Evolutionary conservation across 2,797 vertebrate species (phyloP), one percentile per base, ranked within the genome.

Genomic region (Ispidina lecontei): DNA sequence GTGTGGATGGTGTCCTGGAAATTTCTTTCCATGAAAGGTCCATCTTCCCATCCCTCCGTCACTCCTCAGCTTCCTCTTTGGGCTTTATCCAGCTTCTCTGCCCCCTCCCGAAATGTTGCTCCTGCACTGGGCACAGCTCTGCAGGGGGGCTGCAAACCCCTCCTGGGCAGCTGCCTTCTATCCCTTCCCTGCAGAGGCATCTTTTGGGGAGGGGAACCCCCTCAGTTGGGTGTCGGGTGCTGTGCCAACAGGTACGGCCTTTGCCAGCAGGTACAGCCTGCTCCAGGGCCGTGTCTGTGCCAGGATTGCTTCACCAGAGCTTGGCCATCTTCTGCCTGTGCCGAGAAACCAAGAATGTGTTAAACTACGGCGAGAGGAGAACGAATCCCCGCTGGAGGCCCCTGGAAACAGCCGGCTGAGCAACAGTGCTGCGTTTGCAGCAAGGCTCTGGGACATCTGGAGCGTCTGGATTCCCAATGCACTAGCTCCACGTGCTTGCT

Each of bases 381-480:
- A 43, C 23, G 3, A 22, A 47, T 28, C 64, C 74, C 35, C 0
- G 0, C 13, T 1, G 0, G 56, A 82, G 70, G 63, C 74, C 80
- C 43, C 63, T 10, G 13, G 64, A 41, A 76, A 28, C 43, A 63
- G 3, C 5, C 0, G 0, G 37, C 51, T 21, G 56, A 68, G 75
- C 4, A 0, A 44, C 0, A 0, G 55, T 7, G 55, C 78, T 0
- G 3, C 9, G 64, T 35, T 19, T 4, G 46, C 78, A 35, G 89
- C 67, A 6, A 4, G 47, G 37, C 74, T 46, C 12, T 1, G 37
- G 63, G 69, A 51, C 44, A n/a, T 69, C 56, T 1, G 19, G 6
- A 14, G 65, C 0, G 4, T 5, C 76, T 8, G 92, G 33, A 6
- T 60, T 78, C 44, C 49, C 60, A 52, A 0, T 0, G 31, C 51